Base-by-base conservation (phyloP, 2,888 invertebrate species). In the Heliconius ethilla region DNA sequence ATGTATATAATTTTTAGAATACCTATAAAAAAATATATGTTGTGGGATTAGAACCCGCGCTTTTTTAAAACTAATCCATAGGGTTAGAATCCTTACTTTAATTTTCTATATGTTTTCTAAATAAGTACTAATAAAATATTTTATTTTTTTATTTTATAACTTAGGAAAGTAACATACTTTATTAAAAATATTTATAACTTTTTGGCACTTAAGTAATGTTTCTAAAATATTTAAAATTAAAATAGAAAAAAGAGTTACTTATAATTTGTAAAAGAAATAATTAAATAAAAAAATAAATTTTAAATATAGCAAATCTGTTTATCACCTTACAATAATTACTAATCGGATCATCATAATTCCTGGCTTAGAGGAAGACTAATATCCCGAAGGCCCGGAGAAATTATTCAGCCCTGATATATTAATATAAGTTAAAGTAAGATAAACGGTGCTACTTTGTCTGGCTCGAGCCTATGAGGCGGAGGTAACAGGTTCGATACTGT, bases 261-360 rank as follows among this genome's bases (percentile, higher is more conserved):
- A 45, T 45, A 45, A 45, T 5, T 45, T 15, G 45, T 45, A 22
- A 55, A 55, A 10, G n/a, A 59, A 22, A n/a, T n/a, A n/a, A n/a
- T n/a, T 10, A n/a, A 10, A 18, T 18, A 2, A 51, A 3, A 18
- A 6, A 69, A 18, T 69, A 15, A 7, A 69, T 25, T 67, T 67
- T 7, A 69, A 69, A 25, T 40, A 40, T 25, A 69, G 25, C 40
- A 69, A 69, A 69, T 69, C 69, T 45, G 15, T 69, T 69, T 40
- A 69, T 69, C 40, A 69, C 69, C 40, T 69, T 69, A 40, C 40
- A 40, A 69, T 69, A 69, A 69, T 69, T 69, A 40, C 69, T 69
- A 69, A 69, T 69, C 40, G 69, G 69, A 69, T 69, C 69, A 45
- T 69, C 69, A 69, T 69, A 69, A 69, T 69, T 69, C 40, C 69